Evolutionary conservation across 2,797 vertebrate species (phyloP), one percentile per base, ranked within the genome.

Genomic region (Acanthiza pusilla): DNA sequence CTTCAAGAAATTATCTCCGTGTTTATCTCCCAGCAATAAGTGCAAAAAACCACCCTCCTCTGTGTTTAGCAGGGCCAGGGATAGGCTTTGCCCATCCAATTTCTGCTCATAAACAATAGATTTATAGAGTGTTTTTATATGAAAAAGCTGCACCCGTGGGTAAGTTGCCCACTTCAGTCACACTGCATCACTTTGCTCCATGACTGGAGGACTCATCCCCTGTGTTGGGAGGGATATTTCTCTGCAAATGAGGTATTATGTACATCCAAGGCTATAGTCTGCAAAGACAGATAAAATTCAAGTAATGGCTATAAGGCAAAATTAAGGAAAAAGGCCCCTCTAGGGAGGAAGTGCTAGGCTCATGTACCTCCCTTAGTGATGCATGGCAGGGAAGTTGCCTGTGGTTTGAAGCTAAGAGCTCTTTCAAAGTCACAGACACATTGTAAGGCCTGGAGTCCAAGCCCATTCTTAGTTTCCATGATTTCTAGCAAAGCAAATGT

Each of bases 11-110:
- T 0, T 3, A 55, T 34, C 16, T 67, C 45, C 47, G 38, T 9
- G 4, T 74, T 45, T 13, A 8, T 6, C 7, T 16, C 12, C 10
- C 9, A 6, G 7, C 6, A 67, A 40, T 0, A 16, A n/a, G n/a
- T 47, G 30, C 30, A 74, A 58, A 51, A 83, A 85, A 29, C 2
- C 29, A 43, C 4, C 10, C 26, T n/a, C 2, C 9, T 43, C 12
- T 8, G 1, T 9, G 6, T 38, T 92, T 25, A 72, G 32, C 36
- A 38, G 17, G 38, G 61, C 45, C 73, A 60, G 34, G 32, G 19
- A 47, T 23, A 86, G 61, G 22, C 9, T 70, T 13, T 38, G 12
- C 12, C 10, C 38, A 38, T 38, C 38, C 38, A 38, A 38, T 38
- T 38, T 38, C 61, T 57, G 34, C 30, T 78, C 18, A 34, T 47